Evolutionary conservation across 2,113 vertebrate species (phyloP).

Genomic region (Neodontobutis hainanensis): DNA sequence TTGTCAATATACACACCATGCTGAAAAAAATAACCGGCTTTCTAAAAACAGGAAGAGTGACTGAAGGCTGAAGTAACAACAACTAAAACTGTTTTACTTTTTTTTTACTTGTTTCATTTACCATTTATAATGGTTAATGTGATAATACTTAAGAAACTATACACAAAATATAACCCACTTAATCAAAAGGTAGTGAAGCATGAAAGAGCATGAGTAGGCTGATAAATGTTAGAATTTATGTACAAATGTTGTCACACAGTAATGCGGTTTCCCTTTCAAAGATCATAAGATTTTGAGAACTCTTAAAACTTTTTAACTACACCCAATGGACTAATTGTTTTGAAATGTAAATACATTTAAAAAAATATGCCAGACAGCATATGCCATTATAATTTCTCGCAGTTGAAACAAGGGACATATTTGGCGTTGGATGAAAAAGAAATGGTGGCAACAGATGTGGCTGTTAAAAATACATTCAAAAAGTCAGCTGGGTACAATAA

Average conservation of each 20-base stretch:
- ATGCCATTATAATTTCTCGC: conserved; percentile 74
- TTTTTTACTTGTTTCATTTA: too few species aligned
- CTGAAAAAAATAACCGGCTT: neutral
- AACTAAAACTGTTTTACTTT: too few species aligned
- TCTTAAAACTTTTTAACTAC: conserved; percentile 1
- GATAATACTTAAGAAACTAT: too few species aligned
- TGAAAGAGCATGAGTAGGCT: too few species aligned
- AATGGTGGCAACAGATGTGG: conserved; percentile 71
- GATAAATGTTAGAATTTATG: too few species aligned
- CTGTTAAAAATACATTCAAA: conserved; percentile 75
- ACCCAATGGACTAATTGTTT: conserved; percentile 49
- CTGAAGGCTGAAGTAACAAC: too few species aligned
- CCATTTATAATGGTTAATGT: too few species aligned
- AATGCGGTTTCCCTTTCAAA: neutral
- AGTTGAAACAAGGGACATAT: conserved; percentile 72
- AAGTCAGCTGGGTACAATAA: conserved; percentile 77
- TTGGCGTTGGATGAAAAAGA: conserved; percentile 65
- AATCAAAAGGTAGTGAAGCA: too few species aligned
- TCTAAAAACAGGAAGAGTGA: too few species aligned
- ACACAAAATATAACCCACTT: too few species aligned
- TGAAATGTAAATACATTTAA: conserved; percentile 2
- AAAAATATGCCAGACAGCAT: conserved; percentile 51
- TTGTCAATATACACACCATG: neutral
- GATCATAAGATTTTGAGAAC: neutral
- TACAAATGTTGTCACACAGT: too few species aligned